Conservation (phyloP, 2,797 vertebrate species). For the Antrozous pallidus region DNA sequence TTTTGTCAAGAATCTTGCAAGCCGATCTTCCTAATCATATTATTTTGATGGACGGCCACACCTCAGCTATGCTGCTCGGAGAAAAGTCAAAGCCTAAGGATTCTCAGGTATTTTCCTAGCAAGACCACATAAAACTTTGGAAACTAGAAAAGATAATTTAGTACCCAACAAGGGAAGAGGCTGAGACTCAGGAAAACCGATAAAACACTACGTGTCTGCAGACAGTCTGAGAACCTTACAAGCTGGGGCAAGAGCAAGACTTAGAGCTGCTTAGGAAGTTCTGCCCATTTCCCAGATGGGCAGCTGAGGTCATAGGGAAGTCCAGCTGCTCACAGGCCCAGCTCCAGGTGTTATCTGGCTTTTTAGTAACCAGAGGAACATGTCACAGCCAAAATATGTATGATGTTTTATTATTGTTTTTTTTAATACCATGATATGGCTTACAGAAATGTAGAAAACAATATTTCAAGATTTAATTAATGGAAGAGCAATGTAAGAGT, state of each 20-base stretch:
- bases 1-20: conserved; percentile 73
- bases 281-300: neutral
- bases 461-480: conserved; percentile 26
- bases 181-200: neutral
- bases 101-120: conserved; percentile 45
- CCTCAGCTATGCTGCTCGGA: conserved; percentile 40
- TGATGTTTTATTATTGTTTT: neutral
- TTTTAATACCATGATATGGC: neutral
- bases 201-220: neutral
- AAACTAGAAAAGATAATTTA: conserved; percentile 36
- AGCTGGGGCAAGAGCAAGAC: neutral
- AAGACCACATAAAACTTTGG: neutral
- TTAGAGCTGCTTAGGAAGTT: neutral
- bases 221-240: neutral
- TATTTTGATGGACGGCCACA: conserved; percentile 63
- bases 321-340: neutral
- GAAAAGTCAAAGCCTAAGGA: conserved; percentile 42
- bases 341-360: neutral
- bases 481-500: neutral
- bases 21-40: conserved; percentile 72
- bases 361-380: neutral
- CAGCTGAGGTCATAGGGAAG: neutral
- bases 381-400: neutral
- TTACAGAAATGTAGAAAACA: neutral
- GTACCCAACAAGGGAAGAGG: neutral